Evolutionary conservation across 64 coral and sea anemone genomes (phyloP).

Genomic region (Porites lutea): DNA sequence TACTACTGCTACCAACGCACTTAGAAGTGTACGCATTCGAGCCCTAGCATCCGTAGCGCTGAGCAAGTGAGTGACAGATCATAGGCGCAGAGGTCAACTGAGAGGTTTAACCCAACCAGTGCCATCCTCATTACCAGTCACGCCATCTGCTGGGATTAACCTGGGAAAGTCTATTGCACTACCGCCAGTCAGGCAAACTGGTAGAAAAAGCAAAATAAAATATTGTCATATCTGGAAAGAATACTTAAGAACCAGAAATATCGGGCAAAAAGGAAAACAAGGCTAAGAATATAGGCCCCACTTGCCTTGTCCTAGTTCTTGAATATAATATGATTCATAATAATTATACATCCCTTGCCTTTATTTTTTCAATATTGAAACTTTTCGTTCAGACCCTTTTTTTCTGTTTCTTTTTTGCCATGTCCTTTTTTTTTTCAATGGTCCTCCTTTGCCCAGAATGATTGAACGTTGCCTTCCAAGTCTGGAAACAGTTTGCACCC

Average conservation of each 20-base stretch:
- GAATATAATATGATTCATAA: no score
- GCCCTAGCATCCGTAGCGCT: neutral
- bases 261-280: neutral
- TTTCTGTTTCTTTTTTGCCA: no score
- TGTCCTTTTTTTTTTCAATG: no score
- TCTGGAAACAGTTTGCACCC: neutral
- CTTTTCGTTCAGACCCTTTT: no score
- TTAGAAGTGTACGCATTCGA: no score
- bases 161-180: conserved; percentile 10
- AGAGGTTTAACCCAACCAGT: neutral
- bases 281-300: neutral
- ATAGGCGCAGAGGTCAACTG: neutral
- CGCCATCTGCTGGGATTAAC: neutral
- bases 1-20: neutral
- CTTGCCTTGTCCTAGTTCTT: neutral
- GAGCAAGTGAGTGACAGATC: neutral
- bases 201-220: neutral
- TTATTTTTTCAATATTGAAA: no score
- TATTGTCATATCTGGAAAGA: neutral
- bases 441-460: no score
- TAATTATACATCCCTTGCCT: no score
- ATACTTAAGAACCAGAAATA: neutral
- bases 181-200: neutral
- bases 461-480: no score
- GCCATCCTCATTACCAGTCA: neutral